Base-by-base conservation (phyloP, 30 jellyfish, hydroid and myxozoan genomes). In the Morbakka virulenta region DNA sequence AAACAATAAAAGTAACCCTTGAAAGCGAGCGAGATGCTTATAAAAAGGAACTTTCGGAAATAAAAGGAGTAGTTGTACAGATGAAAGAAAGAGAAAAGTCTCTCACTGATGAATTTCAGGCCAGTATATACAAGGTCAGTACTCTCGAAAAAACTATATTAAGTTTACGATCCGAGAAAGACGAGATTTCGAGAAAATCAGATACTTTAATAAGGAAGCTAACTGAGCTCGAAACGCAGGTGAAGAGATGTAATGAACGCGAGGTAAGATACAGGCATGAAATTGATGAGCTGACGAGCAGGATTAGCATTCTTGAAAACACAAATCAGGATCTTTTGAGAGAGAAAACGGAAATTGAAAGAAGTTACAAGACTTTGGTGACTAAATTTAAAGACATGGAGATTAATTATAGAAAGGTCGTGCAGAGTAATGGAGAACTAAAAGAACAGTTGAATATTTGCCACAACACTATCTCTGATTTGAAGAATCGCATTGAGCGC, bases 11-110 rank as follows among this genome's bases (percentile, higher is more conserved):
- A 34, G 78, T 22, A 63, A 86, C 95, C 2, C 52, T 86, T 33
- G 99, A 92, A 72, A 74, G 50, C 26, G 99, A 92, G 67, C 79
- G 99, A 33, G 96, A 92, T 64, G 74, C 89, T 13, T 80, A 78
- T 51, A 92, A 73, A 75, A 85, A 81, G 62, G 99, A 92, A 53
- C 82, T 69, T 17, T 66, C 52, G 47, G 62, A 27, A 29, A 47
- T 92, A 32, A 80, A 86, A 62, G 50, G 75, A 26, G 96, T 47
- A 47, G 49, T 82, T 48, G 81, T 81, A 35, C 52, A 76, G 25
- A 47, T 84, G 68, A 89, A 89, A 62, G 94, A 82, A 57, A 83
- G 72, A 41, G 94, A 82, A 35, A 61, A 84, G 36, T 77, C 76
- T 28, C 25, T 22, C 20, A 67, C 71, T 52, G 96, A 92, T 68